These are phyloP conservation scores for Apteryx mantelli DNA, from an alignment of 2,113 vertebrate genomes.

Conservation along the genomic window DNA sequence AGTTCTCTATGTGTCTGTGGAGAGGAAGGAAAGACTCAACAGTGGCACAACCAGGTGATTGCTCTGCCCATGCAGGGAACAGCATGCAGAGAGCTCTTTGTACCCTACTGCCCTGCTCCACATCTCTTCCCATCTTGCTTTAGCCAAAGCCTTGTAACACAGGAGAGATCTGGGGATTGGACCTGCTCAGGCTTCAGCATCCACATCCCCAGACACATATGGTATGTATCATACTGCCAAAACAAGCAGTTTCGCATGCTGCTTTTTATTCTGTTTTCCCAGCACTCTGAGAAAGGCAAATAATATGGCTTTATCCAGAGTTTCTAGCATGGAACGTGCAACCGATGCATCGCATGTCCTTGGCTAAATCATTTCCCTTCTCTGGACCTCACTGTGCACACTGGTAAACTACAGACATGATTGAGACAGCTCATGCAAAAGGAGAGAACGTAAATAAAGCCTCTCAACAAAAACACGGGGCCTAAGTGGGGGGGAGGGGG, in stretches of 20 bases:
- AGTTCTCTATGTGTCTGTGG: constrained; percentile 97
- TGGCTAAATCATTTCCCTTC: neutral
- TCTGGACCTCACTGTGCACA: neutral
- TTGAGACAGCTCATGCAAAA: rapidly evolving
- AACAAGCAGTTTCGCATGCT: neutral
- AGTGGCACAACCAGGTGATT: neutral
- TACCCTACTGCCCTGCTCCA: neutral
- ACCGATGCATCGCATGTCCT: neutral
- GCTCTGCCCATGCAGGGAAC: neutral
- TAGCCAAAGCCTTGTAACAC: neutral
- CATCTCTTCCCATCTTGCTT: neutral
- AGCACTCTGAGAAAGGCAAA: neutral
- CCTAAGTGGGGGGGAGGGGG: neutral
- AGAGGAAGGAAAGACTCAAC: constrained; percentile 39
- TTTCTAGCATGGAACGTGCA: rapidly evolving
- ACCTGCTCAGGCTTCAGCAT: neutral
- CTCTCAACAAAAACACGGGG: neutral
- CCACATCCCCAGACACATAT: neutral
- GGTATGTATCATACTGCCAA: rapidly evolving
- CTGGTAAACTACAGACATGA: rapidly evolving
- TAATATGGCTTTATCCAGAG: neutral
- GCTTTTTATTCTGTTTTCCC: neutral
- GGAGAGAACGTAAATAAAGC: neutral
- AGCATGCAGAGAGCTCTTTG: neutral
- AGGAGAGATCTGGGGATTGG: too few relatives aligned